Percentiles rank a stretch among this genome's conserved stretches.
phyloP scores from a whole-genome alignment of 1,140 invertebrate genomes.

The Hylyphantes graminicola region DNA sequence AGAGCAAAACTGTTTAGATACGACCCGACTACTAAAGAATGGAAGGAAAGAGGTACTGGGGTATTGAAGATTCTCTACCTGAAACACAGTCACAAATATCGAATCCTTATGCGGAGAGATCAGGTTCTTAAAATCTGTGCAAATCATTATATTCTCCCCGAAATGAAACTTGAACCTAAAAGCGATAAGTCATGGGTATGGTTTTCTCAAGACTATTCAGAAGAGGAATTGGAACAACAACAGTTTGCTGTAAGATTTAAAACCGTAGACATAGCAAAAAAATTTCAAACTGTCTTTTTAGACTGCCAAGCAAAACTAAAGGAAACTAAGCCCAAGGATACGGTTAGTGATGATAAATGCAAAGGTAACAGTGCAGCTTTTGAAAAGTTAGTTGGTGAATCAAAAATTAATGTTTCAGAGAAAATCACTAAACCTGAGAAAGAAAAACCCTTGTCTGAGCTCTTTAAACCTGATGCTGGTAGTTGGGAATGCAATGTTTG shows the following conservation, averaged over 20 bases:
- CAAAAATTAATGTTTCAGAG: background rate
- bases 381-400: constrained; percentile 4
- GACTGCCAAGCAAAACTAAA: constrained; percentile 55
- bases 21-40: constrained; percentile 79
- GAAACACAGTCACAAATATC: constrained; percentile 75
- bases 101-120: constrained; percentile 88
- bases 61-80: constrained; percentile 85
- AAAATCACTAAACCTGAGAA: background rate
- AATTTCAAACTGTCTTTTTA: constrained; percentile 69
- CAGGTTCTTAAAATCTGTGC: constrained; percentile 84
- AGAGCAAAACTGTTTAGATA: constrained; percentile 81
- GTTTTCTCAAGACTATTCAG: constrained; percentile 80
- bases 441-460: constrained; percentile 66
- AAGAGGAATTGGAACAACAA: constrained; percentile 76
- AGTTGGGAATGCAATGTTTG: constrained; percentile 87
- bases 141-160: constrained; percentile 76
- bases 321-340: background rate
- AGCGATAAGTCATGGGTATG: constrained; percentile 78
- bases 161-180: constrained; percentile 74
- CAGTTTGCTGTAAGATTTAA: constrained; percentile 81
- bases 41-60: constrained; percentile 91
- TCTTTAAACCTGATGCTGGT: constrained; percentile 78
- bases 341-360: background rate
- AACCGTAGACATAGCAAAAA: constrained; percentile 71
- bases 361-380: constrained; percentile 21